Conservation (phyloP, 1,140 invertebrate genomes). For the Potamilus streckersoni region DNA sequence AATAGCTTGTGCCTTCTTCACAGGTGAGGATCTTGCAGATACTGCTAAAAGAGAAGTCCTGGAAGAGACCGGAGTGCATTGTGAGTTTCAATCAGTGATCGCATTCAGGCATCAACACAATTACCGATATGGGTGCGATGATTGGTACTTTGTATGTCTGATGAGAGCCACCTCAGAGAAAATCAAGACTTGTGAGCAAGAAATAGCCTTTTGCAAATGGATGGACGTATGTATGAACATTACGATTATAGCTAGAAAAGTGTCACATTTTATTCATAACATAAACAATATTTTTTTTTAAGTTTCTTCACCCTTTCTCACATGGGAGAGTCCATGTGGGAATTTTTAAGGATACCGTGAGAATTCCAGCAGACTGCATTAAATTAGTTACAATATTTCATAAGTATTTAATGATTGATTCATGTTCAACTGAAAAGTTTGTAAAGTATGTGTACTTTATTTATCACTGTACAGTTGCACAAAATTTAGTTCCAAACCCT, state of each 20-base stretch:
- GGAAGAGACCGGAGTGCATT: conserved; percentile 88
- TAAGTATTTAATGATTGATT: too few relatives aligned
- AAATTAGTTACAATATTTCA: neutral
- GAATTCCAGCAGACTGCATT: neutral
- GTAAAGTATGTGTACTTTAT: too few relatives aligned
- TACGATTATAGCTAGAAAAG: neutral
- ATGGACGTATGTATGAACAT: conserved; percentile 70
- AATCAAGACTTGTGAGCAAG: conserved; percentile 78
- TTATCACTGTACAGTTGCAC: too few relatives aligned
- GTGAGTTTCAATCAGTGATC: conserved; percentile 81
- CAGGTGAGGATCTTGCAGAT: conserved; percentile 83
- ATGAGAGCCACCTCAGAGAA: conserved; percentile 74
- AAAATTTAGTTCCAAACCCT: too few relatives aligned
- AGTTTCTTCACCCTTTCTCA: neutral
- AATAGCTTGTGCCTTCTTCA: conserved; percentile 15
- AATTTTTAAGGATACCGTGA: neutral
- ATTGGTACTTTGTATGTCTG: conserved; percentile 84
- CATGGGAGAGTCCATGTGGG: neutral
- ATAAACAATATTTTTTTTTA: neutral
- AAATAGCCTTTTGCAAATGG: conserved; percentile 84
- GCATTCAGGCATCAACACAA: conserved; percentile 78
- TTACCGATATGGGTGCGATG: conserved; percentile 83
- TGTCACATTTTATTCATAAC: neutral
- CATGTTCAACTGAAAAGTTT: too few relatives aligned
- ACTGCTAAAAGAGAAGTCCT: conserved; percentile 86